Base-by-base conservation (phyloP, 2,888 invertebrate genomes). In the Adela reaumurella region DNA sequence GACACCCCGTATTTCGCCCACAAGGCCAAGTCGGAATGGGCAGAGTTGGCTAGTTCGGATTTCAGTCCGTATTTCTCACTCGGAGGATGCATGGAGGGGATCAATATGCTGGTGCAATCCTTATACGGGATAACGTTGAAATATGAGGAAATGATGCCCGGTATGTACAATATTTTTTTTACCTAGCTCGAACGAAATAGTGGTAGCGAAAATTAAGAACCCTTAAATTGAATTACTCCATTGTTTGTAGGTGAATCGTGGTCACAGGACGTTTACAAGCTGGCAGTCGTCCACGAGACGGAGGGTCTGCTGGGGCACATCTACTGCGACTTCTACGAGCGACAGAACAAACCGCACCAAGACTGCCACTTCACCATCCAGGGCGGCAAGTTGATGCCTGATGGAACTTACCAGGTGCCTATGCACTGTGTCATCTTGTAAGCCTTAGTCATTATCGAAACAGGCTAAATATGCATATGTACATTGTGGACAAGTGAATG, bases 321-420 rank as follows among this genome's bases (percentile, higher is more conserved):
- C 59, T 99, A 98, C 73, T 97, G 98, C 69, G 99, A 99, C 76
- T 89, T 99, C 62, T 98, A 92, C 64, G 93, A 94, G 70, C 80
- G 97, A 48, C 74, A 82, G 19, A 90, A 90, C n/a, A 99, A 99
- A 73, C 92, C 94, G 4, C 89, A 92, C 69, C 97, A 97, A 78
- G 99, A 99, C 69, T 99, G 99, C 62, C 99, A 99, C 70, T 99
- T 97, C 74, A 99, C 99, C 0, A 97, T 99, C 56, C 89, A 91
- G 63, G 98, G 98, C 10, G 97, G 98, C 5, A 89, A 92, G 66
- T 68, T 82, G 51, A 67, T 91, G 51, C 64, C 85, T 0, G 88
- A 94, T 62, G 92, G 92, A 2, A 80, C 82, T 16, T 97, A 97
- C 63, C 95, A 95, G 82, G 86, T 87, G 41, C 16, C 11, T 16